Base-by-base conservation (phyloP, 23 tunicate species). In the Phallusia fumigata region DNA sequence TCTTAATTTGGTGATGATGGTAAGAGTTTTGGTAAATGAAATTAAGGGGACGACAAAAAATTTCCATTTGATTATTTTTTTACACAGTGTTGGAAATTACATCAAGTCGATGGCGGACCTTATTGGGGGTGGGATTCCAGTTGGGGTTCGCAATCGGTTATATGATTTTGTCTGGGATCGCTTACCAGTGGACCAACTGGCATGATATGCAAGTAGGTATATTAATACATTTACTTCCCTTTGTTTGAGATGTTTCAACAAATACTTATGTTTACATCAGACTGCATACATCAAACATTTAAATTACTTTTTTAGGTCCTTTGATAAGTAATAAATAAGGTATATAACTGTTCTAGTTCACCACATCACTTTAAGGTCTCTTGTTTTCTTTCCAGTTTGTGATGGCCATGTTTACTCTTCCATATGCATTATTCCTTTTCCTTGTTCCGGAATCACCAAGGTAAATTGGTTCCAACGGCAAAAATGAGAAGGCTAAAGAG, bases 401-500 rank as follows among this genome's bases (percentile, higher is more conserved):
- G 32, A 36, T 83, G 31, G 90, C 80, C 0, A 49, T 90, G 30
- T 30, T 85, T 26, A 81, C 83, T n/a, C 74, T 90, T 3, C 95
- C 95, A 6, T 90, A 73, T 35, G 86, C 78, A 0, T 12, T 82
- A 0, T 90, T 85, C 80, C 53, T 90, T 13, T 31, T 85, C 32
- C 65, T 86, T 35, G 86, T 90, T 52, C 95, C 95, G 6, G 95
- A 90, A 81, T 90, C 95, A 0, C 89, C 95, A 24, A 77, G 95
- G 52, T 90, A 90, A 90, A 36, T 90, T 30, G 85, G 85, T 50
- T 79, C 88, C 0, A 52, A 80, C 0, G 88, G 84, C 28, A 85
- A 82, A 64, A 58, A 81, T 74, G 86, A 90, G 36, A 32, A 76
- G 81, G 95, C 75, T 32, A 81, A 82, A 69, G 75, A 84, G 65